These are phyloP conservation scores for Plecotus auritus DNA, from an alignment of 2,113 vertebrate genomes.

Conservation along the genomic window DNA sequence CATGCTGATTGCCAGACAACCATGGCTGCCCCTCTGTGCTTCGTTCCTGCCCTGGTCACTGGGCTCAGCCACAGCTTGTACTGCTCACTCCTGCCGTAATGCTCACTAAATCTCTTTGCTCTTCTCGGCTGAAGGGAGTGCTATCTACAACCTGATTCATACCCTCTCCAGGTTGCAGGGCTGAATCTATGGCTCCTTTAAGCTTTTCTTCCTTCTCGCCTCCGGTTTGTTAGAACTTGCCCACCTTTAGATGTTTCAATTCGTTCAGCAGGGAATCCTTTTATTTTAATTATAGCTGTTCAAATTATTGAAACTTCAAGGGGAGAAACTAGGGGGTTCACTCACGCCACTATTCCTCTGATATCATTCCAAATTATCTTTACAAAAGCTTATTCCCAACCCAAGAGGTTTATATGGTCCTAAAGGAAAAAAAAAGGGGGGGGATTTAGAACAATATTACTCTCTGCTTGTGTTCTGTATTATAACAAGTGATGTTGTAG, in stretches of 20 bases:
- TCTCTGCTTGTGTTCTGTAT: not conserved
- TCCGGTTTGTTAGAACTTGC: not conserved
- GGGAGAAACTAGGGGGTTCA: not conserved
- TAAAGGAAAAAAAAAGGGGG: not conserved
- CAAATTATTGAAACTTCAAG: not conserved
- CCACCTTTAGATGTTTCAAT: not conserved
- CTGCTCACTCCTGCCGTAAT: not conserved
- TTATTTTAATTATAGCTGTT: not conserved
- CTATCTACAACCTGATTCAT: not conserved
- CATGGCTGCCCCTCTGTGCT: not conserved
- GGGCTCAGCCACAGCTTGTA: not conserved
- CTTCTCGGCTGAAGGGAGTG: not conserved
- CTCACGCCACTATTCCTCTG: not conserved
- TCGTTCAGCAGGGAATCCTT: not conserved
- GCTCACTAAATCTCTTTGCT: not conserved
- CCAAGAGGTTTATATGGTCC: not conserved
- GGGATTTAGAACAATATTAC: not conserved
- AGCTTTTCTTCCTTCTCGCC: not conserved
- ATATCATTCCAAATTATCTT: not conserved
- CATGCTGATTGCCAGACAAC: not conserved
- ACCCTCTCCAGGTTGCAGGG: not conserved
- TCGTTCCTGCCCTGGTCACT: not conserved
- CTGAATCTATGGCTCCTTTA: not conserved
- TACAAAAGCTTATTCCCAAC: slow-evolving; percentile 7
- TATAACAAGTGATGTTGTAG: not conserved